Evolutionary conservation across 2,888 invertebrate species (phyloP), one percentile per base, ranked within the genome.

Genomic region (Chromoteleia sp.): DNA sequence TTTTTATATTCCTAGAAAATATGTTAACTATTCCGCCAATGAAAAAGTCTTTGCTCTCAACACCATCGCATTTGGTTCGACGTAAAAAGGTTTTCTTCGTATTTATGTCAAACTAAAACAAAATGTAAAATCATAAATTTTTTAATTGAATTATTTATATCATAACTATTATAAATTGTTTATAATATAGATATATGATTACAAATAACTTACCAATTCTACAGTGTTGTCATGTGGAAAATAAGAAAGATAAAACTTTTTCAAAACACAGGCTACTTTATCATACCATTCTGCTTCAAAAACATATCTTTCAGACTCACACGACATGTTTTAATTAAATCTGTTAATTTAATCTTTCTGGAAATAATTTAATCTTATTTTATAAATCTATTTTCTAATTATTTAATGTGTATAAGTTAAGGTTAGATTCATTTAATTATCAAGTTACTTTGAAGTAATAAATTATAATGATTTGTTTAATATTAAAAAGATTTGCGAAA

Each of bases 211-310:
- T 92, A 95, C 95, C 92, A 98, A 94, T 93, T 98, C 98, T 25
- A 98, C 92, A 0, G 96, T 95, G 85, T 94, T 94, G 90, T 98
- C 97, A 56, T 93, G 93, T 1, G 95, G 95, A 91, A 95, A 97
- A 90, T 94, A 98, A 86, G 95, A 95, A 54, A 98, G 92, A 86
- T 95, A 93, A 91, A 97, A 98, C 81, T 94, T 94, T 86, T 96
- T 95, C 17, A 95, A 92, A 12, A 96, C 93, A 41, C 94, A 94
- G 0, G 97, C 95, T 87, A 96, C 95, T 84, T 95, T 94, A 89
- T 98, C 98, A 89, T 95, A 97, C 97, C 97, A 98, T 92, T 98
- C 97, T 1, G 96, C 96, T 75, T 94, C 91, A 91, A 97, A 96
- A 30, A 92, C 89, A 83, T 92, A 90, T 56, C 92, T 89, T 87